Evolutionary conservation across 1,140 invertebrate genomes (phyloP), one percentile per base, ranked within the genome.

Genomic region (Vanessa atalanta): DNA sequence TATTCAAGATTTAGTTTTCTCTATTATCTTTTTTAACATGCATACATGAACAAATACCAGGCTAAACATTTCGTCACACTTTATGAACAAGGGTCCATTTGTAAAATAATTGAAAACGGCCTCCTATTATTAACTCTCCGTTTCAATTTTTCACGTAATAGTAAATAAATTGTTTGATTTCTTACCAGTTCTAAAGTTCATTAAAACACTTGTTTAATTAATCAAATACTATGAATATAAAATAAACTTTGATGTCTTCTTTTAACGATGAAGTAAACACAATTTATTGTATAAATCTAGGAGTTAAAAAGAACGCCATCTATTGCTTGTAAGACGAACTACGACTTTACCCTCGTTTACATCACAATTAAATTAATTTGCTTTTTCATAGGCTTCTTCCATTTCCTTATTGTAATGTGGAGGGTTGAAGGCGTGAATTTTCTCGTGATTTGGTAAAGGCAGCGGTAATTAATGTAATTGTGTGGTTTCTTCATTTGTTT

Each of bases 351-450:
- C 87, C 87, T 90, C 83, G 83, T 90, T 91, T 88, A 89, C 83
- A 87, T 88, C 87, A 88, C 87, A 89, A 91, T 88, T 89, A 88
- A 89, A 87, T 89, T 89, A 91, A 91, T 89, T 91, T 89, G 87
- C 85, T 89, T 91, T 89, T 89, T 91, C 87, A 88, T 85, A 88
- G 88, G 88, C 87, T 88, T 87, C 88, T 84, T 87, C 83, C 83
- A 86, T 86, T 88, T 85, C 81, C 80, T 85, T 82, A 86, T 88
- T 90, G 85, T 86, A 79, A 89, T 84, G 80, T 87, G 77, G 81
- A 83, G 87, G 81, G 84, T 75, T 83, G 83, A 84, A 83, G 82
- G 88, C 85, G 89, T 84, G 85, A 91, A 91, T 90, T 87, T 90
- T 87, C 86, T 87, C 83, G 86, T 89, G 84, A 91, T 91, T 90